These are phyloP conservation scores for Sceloporus tristichus DNA, from an alignment of 2,113 vertebrate species.

Conservation along the genomic window DNA sequence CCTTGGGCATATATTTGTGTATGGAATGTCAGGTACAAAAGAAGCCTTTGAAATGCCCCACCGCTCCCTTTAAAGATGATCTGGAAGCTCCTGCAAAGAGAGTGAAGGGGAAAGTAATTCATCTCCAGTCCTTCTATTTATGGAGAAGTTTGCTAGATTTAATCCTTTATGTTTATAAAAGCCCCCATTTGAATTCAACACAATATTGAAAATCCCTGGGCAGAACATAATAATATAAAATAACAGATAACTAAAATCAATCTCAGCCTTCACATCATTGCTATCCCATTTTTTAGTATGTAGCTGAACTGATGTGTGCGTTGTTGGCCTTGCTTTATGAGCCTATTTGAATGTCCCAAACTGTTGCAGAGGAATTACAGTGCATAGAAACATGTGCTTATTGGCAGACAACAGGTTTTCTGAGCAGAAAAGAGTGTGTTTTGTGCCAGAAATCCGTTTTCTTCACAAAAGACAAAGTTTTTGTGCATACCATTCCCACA, in stretches of 20 bases:
- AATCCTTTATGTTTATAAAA: neutral
- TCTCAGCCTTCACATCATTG: too few species aligned
- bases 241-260: neutral
- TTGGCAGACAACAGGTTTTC: too few species aligned
- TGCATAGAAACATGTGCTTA: too few species aligned
- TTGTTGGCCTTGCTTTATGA: too few species aligned
- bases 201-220: neutral
- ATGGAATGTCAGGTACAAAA: neutral
- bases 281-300: too few species aligned
- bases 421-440: too few species aligned
- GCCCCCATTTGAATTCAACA: neutral
- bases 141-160: neutral
- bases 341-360: too few species aligned
- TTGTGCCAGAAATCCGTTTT: too few species aligned
- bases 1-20: neutral
- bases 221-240: neutral
- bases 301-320: too few species aligned
- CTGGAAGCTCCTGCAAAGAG: neutral
- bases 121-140: neutral
- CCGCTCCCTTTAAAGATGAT: neutral
- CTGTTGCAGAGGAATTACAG: too few species aligned
- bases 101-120: neutral
- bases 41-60: neutral
- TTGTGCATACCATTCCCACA: too few species aligned
- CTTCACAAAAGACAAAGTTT: too few species aligned